Evolutionary conservation across 2,888 invertebrate genomes (phyloP).

Genomic region (Dorcus hopei): DNA sequence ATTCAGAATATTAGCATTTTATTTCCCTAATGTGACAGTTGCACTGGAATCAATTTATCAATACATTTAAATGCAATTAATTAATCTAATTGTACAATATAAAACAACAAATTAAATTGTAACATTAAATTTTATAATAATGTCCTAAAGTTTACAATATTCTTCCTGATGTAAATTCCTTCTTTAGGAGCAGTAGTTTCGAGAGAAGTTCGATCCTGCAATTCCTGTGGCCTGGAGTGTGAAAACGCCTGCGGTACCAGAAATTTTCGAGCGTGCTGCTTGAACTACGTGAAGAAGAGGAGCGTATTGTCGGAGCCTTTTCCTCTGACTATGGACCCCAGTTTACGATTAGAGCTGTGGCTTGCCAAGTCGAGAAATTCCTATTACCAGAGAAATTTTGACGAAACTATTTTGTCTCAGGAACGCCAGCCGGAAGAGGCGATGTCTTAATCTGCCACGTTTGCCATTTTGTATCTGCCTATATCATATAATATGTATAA

Average conservation of each 20-base stretch:
- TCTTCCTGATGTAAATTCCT: too few species aligned
- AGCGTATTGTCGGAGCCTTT: slow-evolving; percentile 38
- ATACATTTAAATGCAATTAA: too few species aligned
- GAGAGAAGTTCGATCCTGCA: slow-evolving; percentile 50
- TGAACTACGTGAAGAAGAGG: slow-evolving; percentile 66
- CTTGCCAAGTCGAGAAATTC: slow-evolving; percentile 41
- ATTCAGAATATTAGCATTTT: too few species aligned
- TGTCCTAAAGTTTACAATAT: too few species aligned
- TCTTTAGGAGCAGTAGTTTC: slow-evolving; percentile 6
- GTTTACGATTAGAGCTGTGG: slow-evolving; percentile 44
- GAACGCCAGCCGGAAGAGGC: slow-evolving; percentile 5
- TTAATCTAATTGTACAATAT: background rate
- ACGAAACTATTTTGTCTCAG: slow-evolving; percentile 12
- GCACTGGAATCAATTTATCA: too few species aligned
- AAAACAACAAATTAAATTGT: background rate
- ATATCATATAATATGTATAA: too few species aligned
- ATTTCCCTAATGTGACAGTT: too few species aligned
- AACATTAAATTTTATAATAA: too few species aligned
- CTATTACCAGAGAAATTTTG: slow-evolving; percentile 20
- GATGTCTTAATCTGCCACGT: background rate
- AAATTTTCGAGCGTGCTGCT: slow-evolving; percentile 69
- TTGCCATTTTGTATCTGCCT: too few species aligned
- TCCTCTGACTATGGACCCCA: slow-evolving; percentile 40
- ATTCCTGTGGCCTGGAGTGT: slow-evolving; percentile 68
- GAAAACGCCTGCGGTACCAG: slow-evolving; percentile 65